Conservation (phyloP, 2,888 invertebrate species). For the Stramonita haemastoma region DNA sequence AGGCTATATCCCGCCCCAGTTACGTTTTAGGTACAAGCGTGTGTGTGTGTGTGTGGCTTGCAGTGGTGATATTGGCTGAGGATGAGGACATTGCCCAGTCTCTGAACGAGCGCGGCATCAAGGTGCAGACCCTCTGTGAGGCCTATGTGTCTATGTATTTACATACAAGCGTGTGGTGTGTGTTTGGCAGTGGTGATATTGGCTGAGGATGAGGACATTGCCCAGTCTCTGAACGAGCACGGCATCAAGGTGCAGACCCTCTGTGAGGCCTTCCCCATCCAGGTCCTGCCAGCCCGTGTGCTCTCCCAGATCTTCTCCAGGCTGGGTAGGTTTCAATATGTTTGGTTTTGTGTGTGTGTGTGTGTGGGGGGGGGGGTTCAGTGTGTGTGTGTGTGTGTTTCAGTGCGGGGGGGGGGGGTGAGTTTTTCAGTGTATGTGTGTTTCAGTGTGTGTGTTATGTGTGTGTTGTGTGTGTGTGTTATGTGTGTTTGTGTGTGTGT, state of each 20-base stretch:
- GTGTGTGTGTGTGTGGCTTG: neutral
- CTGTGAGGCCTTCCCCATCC: constrained; percentile 94
- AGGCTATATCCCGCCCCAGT: too few relatives aligned
- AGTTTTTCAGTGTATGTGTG: too few relatives aligned
- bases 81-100: constrained; percentile 85
- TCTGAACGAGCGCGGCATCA: constrained; percentile 87
- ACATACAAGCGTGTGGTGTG: neutral
- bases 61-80: constrained; percentile 95
- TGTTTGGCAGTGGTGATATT: constrained; percentile 87
- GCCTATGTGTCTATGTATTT: constrained; percentile 79
- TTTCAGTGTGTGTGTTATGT: neutral
- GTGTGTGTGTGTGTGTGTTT: too few relatives aligned
- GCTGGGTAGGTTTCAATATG: constrained; percentile 81
- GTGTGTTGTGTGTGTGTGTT: neutral
- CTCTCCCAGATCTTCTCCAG: constrained; percentile 96
- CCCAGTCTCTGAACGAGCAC: constrained; percentile 91
- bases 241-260: constrained; percentile 94
- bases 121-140: constrained; percentile 93
- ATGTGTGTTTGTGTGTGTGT: neutral
- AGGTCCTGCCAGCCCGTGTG: constrained; percentile 97
- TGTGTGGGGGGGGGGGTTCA: neutral
- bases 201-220: constrained; percentile 93
- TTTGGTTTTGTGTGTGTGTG: neutral
- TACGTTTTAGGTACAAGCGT: neutral
- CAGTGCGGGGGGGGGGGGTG: too few relatives aligned